Percentiles rank a stretch among this genome's conserved stretches.
Conservation (phyloP, 2,888 invertebrate species). For the Imbricaverruca yamaguchii region DNA sequence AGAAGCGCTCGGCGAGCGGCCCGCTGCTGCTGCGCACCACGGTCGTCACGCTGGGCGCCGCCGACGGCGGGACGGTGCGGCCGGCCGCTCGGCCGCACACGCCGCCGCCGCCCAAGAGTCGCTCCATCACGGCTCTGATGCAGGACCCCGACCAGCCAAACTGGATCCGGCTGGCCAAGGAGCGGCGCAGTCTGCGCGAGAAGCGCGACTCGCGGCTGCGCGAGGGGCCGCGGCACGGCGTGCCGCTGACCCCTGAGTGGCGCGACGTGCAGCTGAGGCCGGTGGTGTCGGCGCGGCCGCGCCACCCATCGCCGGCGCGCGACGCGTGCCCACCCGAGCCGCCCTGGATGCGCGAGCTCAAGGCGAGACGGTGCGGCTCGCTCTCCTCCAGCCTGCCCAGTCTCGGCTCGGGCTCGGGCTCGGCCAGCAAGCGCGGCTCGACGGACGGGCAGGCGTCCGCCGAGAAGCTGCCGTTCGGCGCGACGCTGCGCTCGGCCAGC, state of each 20-base stretch:
- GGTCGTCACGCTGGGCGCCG: neutral
- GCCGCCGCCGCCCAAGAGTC: slow-evolving; percentile 27
- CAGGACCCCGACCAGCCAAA: slow-evolving; percentile 29
- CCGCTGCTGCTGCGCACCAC: neutral
- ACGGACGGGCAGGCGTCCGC: too few species aligned
- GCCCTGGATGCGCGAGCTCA: neutral
- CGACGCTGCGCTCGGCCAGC: neutral
- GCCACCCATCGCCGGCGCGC: too few species aligned
- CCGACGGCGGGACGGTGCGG: neutral
- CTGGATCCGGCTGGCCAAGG: slow-evolving; percentile 31
- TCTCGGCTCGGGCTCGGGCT: slow-evolving; percentile 42
- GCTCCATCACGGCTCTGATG: slow-evolving; percentile 29
- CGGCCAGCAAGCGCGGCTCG: too few species aligned
- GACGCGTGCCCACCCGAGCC: neutral
- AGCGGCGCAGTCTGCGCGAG: slow-evolving; percentile 31
- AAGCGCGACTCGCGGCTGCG: too few species aligned
- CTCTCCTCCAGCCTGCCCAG: neutral
- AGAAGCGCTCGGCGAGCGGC: neutral
- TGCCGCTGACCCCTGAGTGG: too few species aligned
- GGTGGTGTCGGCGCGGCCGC: too few species aligned
- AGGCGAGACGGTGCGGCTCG: neutral
- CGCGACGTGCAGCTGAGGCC: too few species aligned
- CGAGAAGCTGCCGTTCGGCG: neutral
- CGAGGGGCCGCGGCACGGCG: too few species aligned
- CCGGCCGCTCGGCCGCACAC: slow-evolving; percentile 24